These are phyloP conservation scores for Pseudonaja textilis DNA, from an alignment of 2,113 vertebrate species.

Conservation along the genomic window DNA sequence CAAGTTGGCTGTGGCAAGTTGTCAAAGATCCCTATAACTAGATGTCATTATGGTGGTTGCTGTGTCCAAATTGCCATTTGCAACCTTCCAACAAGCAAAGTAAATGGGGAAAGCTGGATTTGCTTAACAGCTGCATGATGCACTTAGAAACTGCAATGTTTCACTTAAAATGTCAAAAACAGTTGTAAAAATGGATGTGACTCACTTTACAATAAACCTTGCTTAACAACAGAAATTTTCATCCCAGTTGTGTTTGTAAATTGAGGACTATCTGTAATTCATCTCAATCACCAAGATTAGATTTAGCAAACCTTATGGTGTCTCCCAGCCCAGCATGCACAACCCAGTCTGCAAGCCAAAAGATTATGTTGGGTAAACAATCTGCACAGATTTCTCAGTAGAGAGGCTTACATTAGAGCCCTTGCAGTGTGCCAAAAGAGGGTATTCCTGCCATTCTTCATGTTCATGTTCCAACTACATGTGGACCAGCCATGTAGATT, in stretches of 20 bases:
- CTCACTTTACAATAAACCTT: background rate
- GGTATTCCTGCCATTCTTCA: background rate
- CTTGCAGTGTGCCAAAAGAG: background rate
- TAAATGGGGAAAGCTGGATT: background rate
- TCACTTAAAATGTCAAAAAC: too few species aligned
- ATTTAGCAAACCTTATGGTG: background rate
- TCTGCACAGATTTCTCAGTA: background rate
- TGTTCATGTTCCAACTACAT: background rate
- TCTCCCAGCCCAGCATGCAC: background rate
- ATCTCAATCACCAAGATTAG: background rate
- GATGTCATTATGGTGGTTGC: too few species aligned
- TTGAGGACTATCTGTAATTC: background rate
- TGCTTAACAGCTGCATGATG: background rate
- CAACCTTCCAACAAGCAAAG: too few species aligned
- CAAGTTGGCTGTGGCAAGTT: too few species aligned
- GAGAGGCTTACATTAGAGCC: background rate
- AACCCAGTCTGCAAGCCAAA: background rate
- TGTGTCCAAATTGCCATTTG: too few species aligned
- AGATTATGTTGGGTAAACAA: background rate
- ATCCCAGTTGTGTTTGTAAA: background rate
- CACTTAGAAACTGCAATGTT: too few species aligned
- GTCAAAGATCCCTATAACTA: too few species aligned
- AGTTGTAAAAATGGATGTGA: too few species aligned
- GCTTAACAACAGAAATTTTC: too few species aligned
- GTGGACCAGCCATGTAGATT: background rate